Conservation (phyloP, 2,888 invertebrate species). For the Anthophora plumipes region DNA sequence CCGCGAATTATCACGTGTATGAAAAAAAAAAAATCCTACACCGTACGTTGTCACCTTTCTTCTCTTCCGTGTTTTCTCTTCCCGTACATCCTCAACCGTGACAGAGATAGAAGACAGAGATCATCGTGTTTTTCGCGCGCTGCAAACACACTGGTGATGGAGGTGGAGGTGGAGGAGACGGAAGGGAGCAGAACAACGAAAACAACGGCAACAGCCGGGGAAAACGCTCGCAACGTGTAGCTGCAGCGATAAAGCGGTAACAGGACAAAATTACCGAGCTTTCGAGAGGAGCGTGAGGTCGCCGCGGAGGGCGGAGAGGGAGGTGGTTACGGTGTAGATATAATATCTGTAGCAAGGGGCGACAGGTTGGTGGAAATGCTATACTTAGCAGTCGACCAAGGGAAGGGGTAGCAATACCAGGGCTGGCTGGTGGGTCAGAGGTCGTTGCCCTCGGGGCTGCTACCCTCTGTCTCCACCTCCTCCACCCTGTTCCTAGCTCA, state of each 20-base stretch:
- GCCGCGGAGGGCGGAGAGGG: conserved; percentile 3
- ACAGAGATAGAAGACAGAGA: too few relatives aligned
- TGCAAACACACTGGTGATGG: too few relatives aligned
- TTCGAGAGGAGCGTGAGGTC: conserved; percentile 39
- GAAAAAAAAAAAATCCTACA: background rate
- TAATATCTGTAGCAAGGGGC: conserved; percentile 70
- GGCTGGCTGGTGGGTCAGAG: conserved; percentile 82
- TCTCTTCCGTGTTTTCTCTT: too few relatives aligned
- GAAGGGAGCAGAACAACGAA: background rate
- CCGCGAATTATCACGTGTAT: too few relatives aligned
- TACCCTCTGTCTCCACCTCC: conserved; percentile 42
- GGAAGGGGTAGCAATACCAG: conserved; percentile 74
- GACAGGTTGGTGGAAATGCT: conserved; percentile 78
- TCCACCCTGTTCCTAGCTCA: background rate
- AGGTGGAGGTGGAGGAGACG: too few relatives aligned
- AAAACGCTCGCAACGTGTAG: conserved; percentile 18
- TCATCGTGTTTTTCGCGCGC: too few relatives aligned
- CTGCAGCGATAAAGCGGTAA: conserved; percentile 56
- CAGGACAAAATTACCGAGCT: conserved; percentile 66
- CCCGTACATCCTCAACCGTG: too few relatives aligned
- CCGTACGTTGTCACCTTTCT: too few relatives aligned
- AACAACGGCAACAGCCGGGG: background rate
- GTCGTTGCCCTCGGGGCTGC: conserved; percentile 79
- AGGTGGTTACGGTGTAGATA: conserved; percentile 55
- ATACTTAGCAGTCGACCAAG: conserved; percentile 71